A percentile compares a stretch with the other conserved stretches of the same genome.
phyloP scores from a whole-genome alignment of 2,888 invertebrate species.

The Andrena minutula region DNA sequence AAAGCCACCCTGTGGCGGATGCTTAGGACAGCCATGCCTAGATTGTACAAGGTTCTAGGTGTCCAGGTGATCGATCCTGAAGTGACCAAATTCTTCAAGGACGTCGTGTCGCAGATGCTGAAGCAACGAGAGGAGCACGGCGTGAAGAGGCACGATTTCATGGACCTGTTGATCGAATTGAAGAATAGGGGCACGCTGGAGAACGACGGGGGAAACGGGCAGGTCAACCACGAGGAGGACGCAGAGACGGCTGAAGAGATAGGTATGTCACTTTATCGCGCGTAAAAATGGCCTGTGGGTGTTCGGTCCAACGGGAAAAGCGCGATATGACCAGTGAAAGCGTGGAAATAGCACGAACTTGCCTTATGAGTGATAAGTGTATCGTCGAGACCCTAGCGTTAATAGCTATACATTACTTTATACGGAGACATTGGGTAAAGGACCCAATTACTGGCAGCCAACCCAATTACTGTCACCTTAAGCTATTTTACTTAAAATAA shows the following conservation, averaged over 20 bases:
- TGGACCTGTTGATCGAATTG: constrained; percentile 83
- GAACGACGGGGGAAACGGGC: constrained; percentile 57
- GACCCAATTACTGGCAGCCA: no score
- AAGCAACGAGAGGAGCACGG: constrained; percentile 77
- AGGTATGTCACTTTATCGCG: constrained; percentile 64
- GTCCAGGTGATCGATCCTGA: constrained; percentile 79
- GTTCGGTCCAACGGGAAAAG: not conserved
- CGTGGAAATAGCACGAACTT: constrained; percentile 12
- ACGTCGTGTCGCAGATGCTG: constrained; percentile 82
- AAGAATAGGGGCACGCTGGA: constrained; percentile 78
- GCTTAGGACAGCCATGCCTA: constrained; percentile 80
- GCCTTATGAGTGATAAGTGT: not conserved
- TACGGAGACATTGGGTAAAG: constrained; percentile 31
- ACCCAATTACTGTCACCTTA: no score
- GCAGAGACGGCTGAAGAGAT: constrained; percentile 71
- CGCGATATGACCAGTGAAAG: constrained; percentile 6
- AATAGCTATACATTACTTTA: constrained; percentile 32
- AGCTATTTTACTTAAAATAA: no score
- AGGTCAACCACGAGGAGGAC: constrained; percentile 60
- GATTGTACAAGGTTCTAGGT: constrained; percentile 74
- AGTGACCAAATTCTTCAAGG: constrained; percentile 80
- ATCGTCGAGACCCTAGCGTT: constrained; percentile 23
- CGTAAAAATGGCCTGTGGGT: not conserved
- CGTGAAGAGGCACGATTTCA: constrained; percentile 82
- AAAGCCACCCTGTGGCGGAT: constrained; percentile 81